Evolutionary conservation across 2,113 vertebrate species (phyloP).

Genomic region (Cepphus grylle): DNA sequence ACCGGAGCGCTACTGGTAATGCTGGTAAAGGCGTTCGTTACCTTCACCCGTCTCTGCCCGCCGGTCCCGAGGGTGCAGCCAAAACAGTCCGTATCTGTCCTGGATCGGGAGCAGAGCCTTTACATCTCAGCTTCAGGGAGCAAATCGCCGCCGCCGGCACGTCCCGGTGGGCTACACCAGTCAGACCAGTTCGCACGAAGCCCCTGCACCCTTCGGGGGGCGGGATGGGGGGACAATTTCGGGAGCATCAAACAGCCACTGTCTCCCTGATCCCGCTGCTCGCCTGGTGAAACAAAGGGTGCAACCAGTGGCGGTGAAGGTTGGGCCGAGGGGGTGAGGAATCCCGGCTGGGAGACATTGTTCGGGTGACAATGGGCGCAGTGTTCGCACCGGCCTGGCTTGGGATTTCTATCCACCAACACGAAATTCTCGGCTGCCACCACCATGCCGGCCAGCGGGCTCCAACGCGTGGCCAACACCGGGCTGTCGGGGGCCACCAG

Average conservation of each 20-base stretch:
- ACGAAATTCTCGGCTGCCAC: not conserved
- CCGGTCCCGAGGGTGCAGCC: not conserved
- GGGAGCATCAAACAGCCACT: not conserved
- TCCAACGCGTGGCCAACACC: rapidly evolving
- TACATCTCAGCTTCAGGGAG: not conserved
- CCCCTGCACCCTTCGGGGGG: not conserved
- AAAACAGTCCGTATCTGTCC: not conserved
- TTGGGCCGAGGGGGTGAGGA: constrained; percentile 23
- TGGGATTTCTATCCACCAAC: not conserved
- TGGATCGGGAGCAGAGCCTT: not conserved
- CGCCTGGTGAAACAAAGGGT: not conserved
- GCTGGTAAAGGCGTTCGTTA: not conserved
- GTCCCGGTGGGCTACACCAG: not conserved
- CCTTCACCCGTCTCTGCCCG: rapidly evolving
- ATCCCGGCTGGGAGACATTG: not conserved
- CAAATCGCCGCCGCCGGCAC: not conserved
- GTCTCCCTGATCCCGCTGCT: not conserved
- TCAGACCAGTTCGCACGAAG: not conserved
- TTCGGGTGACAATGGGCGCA: not conserved
- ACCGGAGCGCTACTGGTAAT: rapidly evolving
- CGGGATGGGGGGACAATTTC: no score
- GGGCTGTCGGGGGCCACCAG: not conserved
- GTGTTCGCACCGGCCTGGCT: not conserved
- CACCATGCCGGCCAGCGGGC: not conserved
- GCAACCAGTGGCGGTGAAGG: not conserved